Base-by-base conservation (phyloP, 2,113 vertebrate genomes). In the Antechinus stuartii region DNA sequence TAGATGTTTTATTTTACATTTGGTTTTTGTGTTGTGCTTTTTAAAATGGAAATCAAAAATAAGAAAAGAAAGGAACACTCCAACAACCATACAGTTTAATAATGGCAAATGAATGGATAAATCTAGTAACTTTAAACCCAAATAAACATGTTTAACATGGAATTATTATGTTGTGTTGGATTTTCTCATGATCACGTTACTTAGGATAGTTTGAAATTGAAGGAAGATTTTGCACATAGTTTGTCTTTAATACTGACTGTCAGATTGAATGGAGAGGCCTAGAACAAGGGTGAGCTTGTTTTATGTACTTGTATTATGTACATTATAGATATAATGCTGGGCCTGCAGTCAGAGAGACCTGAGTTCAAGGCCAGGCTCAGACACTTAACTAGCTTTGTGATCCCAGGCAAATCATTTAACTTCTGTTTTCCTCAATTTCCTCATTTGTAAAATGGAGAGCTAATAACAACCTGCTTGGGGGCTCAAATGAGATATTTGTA, bases 1-100 rank as follows among this genome's bases (percentile, higher is more conserved):
- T 54, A 96, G 90, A 96, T 97, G 84, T 94, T 96, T 97, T 96
- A 93, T 96, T 96, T 93, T 89, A 42, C 93, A n/a, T 94, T 95
- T 94, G 84, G 93, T 96, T 97, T 97, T 94, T 96, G 93, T 96
- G 22, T 95, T 96, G 68, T 30, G 91, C 94, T 0, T 0, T 96
- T 98, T 96, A 96, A 96, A 97, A 96, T 92, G 84, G 95, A 94
- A 92, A n/a, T 94, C 61, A 90, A 54, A 94, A 93, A 47, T 91
- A 30, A 96, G 25, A 91, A 61, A 96, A 96, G 61, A 93, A 91
- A 94, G 89, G 23, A n/a, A 54, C 46, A 92, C 90, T 27, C 47
- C 14, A 94, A 92, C 94, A 96, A 97, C 94, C 95, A 96, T n/a
- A 46, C 52, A 94, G 90, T 96, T 96, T 97, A 93, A 91, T 95